Evolutionary conservation across 2,113 vertebrate genomes (phyloP).

Genomic region (Pomatostomus ruficeps): DNA sequence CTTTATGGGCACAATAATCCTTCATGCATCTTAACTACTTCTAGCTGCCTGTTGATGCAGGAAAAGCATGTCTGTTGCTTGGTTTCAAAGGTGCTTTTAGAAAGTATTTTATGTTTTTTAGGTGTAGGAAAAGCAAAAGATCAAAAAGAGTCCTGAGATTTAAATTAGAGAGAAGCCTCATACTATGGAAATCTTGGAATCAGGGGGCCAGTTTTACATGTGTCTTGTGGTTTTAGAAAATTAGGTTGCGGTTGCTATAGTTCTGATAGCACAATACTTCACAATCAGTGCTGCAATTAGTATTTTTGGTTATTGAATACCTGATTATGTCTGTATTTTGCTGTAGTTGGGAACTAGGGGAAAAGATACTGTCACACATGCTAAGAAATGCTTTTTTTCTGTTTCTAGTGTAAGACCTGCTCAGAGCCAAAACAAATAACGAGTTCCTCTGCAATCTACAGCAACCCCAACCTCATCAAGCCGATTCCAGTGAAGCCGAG

Average conservation of each 20-base stretch:
- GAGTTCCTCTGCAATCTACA: constrained; percentile 81
- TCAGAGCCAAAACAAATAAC: constrained; percentile 94
- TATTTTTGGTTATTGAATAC: not conserved
- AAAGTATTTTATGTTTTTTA: not conserved
- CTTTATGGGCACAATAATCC: not conserved
- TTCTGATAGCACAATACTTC: not conserved
- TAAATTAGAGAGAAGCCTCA: not conserved
- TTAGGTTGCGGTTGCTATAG: not conserved
- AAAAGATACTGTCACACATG: not conserved
- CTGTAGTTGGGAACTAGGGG: not conserved
- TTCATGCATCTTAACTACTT: not conserved
- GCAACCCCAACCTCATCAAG: constrained; percentile 92
- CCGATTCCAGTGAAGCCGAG: constrained; percentile 91
- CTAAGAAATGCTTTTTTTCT: not conserved
- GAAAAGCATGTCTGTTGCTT: not conserved
- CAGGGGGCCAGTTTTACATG: not conserved
- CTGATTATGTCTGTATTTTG: not conserved
- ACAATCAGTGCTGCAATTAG: not conserved
- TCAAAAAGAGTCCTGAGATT: not conserved
- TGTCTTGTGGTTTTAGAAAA: not conserved
- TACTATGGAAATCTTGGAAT: not conserved
- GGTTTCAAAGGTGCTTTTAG: not conserved
- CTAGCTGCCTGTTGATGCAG: not conserved
- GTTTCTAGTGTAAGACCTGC: constrained; percentile 79
- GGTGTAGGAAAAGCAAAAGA: not conserved